Percentiles rank a stretch among this genome's conserved stretches.
Conservation (phyloP, 2,888 invertebrate genomes). For the Leptopterna dolabrata region DNA sequence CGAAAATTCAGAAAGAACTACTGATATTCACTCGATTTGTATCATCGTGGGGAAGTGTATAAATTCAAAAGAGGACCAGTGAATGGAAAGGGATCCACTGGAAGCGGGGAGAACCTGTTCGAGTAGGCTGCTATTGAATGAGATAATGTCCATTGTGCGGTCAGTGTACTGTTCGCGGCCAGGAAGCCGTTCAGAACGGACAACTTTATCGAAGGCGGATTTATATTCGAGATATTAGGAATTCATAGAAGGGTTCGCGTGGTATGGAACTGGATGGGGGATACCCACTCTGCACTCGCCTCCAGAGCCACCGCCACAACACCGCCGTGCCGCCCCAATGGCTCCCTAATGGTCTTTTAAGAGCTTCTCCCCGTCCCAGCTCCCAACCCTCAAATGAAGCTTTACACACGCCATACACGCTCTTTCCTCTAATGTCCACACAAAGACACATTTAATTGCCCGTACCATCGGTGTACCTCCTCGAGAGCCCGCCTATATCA, state of each 20-base stretch:
- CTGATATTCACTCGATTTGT: too few species aligned
- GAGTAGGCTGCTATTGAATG: neutral
- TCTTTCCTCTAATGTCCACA: slow-evolving; percentile 32
- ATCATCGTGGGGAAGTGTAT: too few species aligned
- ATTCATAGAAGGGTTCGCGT: slow-evolving; percentile 29
- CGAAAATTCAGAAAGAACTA: too few species aligned
- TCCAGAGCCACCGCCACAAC: neutral
- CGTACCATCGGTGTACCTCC: slow-evolving; percentile 10
- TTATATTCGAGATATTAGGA: slow-evolving; percentile 26
- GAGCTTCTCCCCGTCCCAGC: slow-evolving; percentile 3
- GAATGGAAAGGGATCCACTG: neutral
- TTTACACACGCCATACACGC: slow-evolving; percentile 43
- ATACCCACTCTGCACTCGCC: neutral
- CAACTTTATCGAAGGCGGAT: slow-evolving; percentile 39
- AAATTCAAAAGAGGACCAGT: too few species aligned
- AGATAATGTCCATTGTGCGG: neutral
- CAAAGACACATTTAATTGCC: slow-evolving; percentile 48
- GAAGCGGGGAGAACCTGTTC: neutral
- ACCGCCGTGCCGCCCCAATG: neutral
- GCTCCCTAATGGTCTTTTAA: slow-evolving; percentile 46
- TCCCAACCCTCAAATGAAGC: slow-evolving; percentile 44
- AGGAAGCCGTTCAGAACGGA: neutral
- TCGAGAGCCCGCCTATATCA: neutral
- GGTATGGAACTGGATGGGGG: neutral
- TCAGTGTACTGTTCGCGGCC: neutral